Evolutionary conservation across 2,888 invertebrate genomes (phyloP).

Genomic region (Agrochola lychnidis): DNA sequence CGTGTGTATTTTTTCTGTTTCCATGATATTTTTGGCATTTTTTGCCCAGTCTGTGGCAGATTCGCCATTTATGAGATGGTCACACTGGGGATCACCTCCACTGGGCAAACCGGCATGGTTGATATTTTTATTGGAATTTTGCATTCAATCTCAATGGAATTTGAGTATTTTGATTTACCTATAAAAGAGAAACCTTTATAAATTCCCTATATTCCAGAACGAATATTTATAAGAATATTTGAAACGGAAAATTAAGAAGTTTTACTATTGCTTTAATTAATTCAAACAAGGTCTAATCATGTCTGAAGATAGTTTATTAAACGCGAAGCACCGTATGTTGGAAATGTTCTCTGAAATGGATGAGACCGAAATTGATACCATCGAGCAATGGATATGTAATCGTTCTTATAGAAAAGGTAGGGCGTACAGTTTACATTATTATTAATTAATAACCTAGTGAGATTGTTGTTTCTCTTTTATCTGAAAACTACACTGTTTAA

Average conservation of each 20-base stretch:
- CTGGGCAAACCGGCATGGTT: constrained; percentile 9
- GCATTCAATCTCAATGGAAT: no score
- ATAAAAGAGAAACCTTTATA: not conserved
- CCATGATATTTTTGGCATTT: no score
- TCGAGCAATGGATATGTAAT: constrained; percentile 84
- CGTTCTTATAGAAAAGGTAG: constrained; percentile 82
- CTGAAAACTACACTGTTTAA: constrained; percentile 7
- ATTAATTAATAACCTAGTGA: not conserved
- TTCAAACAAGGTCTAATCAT: constrained; percentile 56
- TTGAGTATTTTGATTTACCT: not conserved
- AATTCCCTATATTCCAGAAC: not conserved
- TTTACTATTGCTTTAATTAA: not conserved
- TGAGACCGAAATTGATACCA: constrained; percentile 74
- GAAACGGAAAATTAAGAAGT: not conserved
- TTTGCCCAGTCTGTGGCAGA: no score
- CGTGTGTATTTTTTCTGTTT: no score
- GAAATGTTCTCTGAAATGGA: constrained; percentile 79
- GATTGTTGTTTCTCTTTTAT: not conserved
- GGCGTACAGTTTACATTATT: not conserved
- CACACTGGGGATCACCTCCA: no score
- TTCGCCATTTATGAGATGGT: no score
- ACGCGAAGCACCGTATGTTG: constrained; percentile 77
- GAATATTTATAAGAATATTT: no score
- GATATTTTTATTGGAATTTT: not conserved
- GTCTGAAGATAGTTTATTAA: constrained; percentile 73